A percentile compares a stretch with the other conserved stretches of the same genome.
Conservation (phyloP, 2,113 vertebrate species). For the Pangasianodon gigas region DNA sequence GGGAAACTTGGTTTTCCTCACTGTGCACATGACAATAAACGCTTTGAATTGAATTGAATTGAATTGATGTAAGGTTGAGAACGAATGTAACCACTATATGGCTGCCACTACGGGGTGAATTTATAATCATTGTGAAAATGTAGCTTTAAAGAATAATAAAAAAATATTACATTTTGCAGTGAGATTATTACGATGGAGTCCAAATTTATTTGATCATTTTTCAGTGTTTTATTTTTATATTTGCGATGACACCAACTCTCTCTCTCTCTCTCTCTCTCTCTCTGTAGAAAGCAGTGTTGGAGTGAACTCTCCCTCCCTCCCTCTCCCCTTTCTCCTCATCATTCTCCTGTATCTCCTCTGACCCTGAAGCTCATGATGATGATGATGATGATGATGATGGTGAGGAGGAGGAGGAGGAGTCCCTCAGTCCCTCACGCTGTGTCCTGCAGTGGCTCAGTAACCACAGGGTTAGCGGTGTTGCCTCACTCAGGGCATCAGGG, state of each 20-base stretch:
- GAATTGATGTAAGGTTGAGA: not conserved
- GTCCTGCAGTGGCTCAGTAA: conserved; percentile 2
- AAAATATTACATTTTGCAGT: too few species aligned
- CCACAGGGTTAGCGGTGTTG: not conserved
- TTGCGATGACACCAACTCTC: not conserved
- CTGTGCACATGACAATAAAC: too few species aligned
- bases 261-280: not conserved
- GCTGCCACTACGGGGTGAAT: not conserved
- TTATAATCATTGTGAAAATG: not conserved
- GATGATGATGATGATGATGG: not conserved
- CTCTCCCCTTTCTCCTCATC: not conserved
- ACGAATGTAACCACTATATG: not conserved
- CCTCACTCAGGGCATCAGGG: not conserved
- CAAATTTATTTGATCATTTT: not conserved
- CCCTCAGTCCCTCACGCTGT: too few species aligned
- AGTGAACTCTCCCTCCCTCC: not conserved
- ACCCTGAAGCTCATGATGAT: not conserved
- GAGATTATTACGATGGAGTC: not conserved
- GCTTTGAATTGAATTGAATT: too few species aligned
- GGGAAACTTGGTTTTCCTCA: too few species aligned
- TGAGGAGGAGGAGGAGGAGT: not conserved
- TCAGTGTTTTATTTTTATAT: not conserved
- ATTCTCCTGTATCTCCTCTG: not conserved
- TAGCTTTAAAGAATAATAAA: not conserved
- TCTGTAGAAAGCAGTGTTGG: conserved; percentile 16